Percentiles rank a stretch among this genome's conserved stretches.
Evolutionary conservation across 2,888 invertebrate genomes (phyloP).

Genomic region (Hedychridium roseum): DNA sequence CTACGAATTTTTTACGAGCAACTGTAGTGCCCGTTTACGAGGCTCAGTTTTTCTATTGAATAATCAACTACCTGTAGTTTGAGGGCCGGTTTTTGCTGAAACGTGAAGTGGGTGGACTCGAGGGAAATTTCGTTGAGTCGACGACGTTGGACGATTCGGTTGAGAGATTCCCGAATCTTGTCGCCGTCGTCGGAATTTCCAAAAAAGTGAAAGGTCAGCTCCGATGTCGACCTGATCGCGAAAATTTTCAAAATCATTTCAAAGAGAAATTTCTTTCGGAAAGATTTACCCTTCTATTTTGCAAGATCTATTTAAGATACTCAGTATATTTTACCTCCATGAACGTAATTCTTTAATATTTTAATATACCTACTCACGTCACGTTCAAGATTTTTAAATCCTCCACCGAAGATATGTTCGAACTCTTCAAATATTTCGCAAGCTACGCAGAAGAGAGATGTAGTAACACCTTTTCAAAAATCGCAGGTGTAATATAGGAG

Average conservation of each 20-base stretch:
- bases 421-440: conserved; percentile 70
- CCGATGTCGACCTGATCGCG: conserved; percentile 56
- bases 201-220: conserved; percentile 64
- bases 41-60: not conserved
- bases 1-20: conserved; percentile 39
- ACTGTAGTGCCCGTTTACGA: not conserved
- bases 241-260: too few species aligned
- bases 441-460: conserved; percentile 69
- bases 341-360: conserved; percentile 18
- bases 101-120: conserved; percentile 73
- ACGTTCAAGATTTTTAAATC: conserved; percentile 75
- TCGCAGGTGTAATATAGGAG: too few species aligned
- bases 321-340: not conserved
- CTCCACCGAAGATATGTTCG: conserved; percentile 71
- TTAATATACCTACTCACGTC: conserved; percentile 67
- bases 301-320: not conserved
- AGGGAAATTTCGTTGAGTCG: conserved; percentile 70
- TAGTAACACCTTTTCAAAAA: too few species aligned
- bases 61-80: conserved; percentile 73
- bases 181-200: conserved; percentile 67
- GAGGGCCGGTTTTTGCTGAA: conserved; percentile 77
- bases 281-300: not conserved
- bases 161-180: conserved; percentile 67
- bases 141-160: conserved; percentile 70
- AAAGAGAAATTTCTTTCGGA: not conserved